Percentiles rank a stretch among this genome's conserved stretches.
These are phyloP conservation scores for Pteropus alecto DNA, from an alignment of 2,113 vertebrate species.

Conservation along the genomic window DNA sequence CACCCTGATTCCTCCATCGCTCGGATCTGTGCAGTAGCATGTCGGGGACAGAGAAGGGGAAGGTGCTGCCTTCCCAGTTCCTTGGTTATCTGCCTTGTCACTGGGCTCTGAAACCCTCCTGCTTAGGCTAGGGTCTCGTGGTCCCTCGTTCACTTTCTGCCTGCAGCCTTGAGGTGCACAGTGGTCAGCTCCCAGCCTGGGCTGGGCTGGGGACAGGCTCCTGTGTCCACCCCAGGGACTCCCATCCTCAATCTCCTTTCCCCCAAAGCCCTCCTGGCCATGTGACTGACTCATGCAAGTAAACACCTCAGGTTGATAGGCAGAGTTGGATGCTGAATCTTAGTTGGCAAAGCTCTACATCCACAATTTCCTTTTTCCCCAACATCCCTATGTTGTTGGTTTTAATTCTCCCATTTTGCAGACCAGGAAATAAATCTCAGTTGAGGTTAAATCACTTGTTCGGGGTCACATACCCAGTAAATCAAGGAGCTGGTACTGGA, in stretches of 20 bases:
- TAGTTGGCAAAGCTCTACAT: background rate
- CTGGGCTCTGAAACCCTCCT: background rate
- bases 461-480: background rate
- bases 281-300: fast-evolving
- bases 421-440: background rate
- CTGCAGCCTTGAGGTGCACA: background rate
- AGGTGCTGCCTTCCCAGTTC: too few species aligned
- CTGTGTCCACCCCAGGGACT: background rate
- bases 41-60: background rate
- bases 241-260: background rate
- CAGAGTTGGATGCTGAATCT: background rate
- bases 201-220: background rate
- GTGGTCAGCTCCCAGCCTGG: background rate
- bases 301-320: background rate
- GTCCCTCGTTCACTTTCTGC: background rate
- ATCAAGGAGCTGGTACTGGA: background rate
- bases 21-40: background rate
- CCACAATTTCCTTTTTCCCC: fast-evolving
- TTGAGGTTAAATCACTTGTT: background rate
- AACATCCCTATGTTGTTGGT: fast-evolving
- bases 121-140: background rate
- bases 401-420: background rate
- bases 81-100: background rate
- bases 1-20: background rate
- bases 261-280: background rate